These are phyloP conservation scores for Stichopus chloronotus DNA, from an alignment of 35 echinoderm and acorn worm species.

Conservation along the genomic window DNA sequence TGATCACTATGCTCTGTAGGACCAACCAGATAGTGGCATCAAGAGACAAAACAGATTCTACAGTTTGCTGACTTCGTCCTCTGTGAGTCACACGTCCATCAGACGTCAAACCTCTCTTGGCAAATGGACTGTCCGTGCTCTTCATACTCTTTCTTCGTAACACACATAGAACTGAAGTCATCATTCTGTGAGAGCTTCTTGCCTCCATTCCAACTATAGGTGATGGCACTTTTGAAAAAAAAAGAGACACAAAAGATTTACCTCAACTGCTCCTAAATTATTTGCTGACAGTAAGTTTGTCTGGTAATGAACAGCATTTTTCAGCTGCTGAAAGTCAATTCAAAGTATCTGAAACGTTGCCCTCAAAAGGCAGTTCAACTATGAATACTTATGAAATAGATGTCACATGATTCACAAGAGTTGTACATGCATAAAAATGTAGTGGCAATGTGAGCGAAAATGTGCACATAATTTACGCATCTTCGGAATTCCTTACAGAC, in stretches of 20 bases:
- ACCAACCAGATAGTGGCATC: background rate
- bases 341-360: too few species aligned
- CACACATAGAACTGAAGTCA: constrained; percentile 73
- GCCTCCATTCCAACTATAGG: constrained; percentile 93
- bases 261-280: background rate
- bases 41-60: background rate
- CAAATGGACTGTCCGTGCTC: constrained; percentile 91
- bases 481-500: too few species aligned
- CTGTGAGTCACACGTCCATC: constrained; percentile 1
- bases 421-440: too few species aligned
- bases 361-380: too few species aligned
- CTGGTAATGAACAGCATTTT: too few species aligned
- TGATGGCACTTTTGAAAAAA: constrained; percentile 70
- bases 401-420: too few species aligned
- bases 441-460: too few species aligned
- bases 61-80: background rate
- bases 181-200: constrained; percentile 61
- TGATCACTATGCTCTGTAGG: too few species aligned
- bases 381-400: too few species aligned
- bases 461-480: too few species aligned
- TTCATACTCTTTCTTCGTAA: constrained; percentile 90
- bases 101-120: constrained; percentile 93
- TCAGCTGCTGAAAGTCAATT: too few species aligned
- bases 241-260: background rate
- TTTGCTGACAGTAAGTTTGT: background rate